Conservation (phyloP, 2,113 vertebrate species). For the Gopherus flavomarginatus region DNA sequence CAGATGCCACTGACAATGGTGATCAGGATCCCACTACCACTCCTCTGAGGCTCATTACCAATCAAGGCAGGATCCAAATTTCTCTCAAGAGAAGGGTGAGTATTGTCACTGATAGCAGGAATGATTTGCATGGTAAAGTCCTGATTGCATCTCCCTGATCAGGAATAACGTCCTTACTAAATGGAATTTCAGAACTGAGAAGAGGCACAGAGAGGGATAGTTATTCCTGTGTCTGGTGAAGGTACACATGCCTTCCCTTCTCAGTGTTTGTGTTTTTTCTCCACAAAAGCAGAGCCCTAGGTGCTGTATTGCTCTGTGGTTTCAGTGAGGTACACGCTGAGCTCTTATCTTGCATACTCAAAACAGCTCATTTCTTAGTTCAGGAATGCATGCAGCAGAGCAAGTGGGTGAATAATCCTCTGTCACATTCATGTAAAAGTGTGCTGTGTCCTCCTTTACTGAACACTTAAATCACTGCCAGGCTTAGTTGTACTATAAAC, state of each 20-base stretch:
- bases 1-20: conserved; percentile 92
- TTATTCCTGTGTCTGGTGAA: neutral
- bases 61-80: conserved; percentile 94
- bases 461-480: neutral
- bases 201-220: neutral
- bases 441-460: neutral
- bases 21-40: conserved; percentile 92
- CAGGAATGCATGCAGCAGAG: neutral
- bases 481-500: neutral
- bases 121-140: neutral
- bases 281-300: neutral
- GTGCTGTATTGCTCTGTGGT: neutral
- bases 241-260: neutral
- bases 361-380: conserved; percentile 31
- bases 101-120: neutral
- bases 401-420: neutral
- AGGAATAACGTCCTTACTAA: neutral
- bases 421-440: neutral
- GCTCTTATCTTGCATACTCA: conserved; percentile 18
- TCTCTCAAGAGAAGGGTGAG: conserved; percentile 96
- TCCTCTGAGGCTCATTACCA: conserved; percentile 95
- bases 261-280: neutral
- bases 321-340: conserved; percentile 26
- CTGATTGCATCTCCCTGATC: neutral
- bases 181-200: neutral